A percentile compares a stretch with the other conserved stretches of the same genome.
Conservation (phyloP, 2,113 vertebrate genomes). For the Platichthys stellatus region DNA sequence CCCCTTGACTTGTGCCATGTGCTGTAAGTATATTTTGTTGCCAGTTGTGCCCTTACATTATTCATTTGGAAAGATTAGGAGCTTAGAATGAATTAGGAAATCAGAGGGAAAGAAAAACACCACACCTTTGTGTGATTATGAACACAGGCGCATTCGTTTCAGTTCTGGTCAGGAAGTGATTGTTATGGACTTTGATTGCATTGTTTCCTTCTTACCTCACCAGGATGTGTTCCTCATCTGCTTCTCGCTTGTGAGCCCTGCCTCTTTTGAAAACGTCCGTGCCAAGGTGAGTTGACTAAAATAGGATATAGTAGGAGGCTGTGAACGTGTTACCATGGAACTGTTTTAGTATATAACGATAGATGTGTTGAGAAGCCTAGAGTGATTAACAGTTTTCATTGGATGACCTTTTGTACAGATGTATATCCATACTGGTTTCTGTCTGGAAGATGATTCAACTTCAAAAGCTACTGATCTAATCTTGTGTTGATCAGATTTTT, state of each 20-base stretch:
- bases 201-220: constrained; percentile 56
- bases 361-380: no score
- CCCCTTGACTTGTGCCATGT: neutral
- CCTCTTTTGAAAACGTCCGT: constrained; percentile 99
- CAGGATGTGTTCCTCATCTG: constrained; percentile 99
- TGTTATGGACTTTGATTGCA: constrained; percentile 22
- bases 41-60: neutral
- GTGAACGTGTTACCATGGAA: neutral
- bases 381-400: no score
- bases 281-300: constrained; percentile 88
- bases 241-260: constrained; percentile 98
- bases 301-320: neutral
- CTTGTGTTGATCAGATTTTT: neutral
- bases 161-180: constrained; percentile 21
- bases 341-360: neutral
- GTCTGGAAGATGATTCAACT: no score
- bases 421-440: no score
- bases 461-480: neutral
- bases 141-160: neutral
- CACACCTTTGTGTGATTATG: neutral
- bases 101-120: neutral
- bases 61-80: neutral
- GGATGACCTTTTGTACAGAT: no score
- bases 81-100: constrained; percentile 27
- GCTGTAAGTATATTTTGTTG: neutral